Base-by-base conservation (phyloP, 2,797 vertebrate species). In the Cryptoprocta ferox region DNA sequence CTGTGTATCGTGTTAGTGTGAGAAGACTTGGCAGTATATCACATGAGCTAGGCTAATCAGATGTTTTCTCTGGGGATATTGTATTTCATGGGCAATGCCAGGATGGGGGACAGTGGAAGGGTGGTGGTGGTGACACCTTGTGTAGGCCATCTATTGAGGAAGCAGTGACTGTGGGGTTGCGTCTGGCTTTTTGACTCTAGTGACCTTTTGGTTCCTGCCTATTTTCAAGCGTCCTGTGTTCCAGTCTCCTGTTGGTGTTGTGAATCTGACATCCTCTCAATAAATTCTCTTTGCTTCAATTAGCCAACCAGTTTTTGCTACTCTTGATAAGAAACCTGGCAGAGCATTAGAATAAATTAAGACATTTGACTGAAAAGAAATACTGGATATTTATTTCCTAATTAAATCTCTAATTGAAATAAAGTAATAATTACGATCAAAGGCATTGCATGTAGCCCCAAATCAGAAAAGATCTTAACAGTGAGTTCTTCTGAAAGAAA, bases 261-360 rank as follows among this genome's bases (percentile, higher is more conserved):
- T 10, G 18, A 88, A n/a, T 42, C 81, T 66, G 26, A 42, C 7
- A 12, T 2, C n/a, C 48, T 71, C 76, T 84, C 71, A 87, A 70
- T 35, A 94, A 75, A 61, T 80, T 95, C 73, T 63, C 63, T 86
- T 48, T 39, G n/a, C 70, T 83, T 86, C 85, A 79, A 87, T 39
- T 68, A 93, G 45, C n/a, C 83, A 30, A 12, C 59, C 56, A 19
- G 42, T 84, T 92, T 94, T 92, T 94, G 80, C 26, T 26, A 82
- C 37, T 82, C 86, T 61, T 92, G 85, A 53, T 88, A 89, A 88
- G 89, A 85, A 96, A 65, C 50, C 65, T 90, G 76, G 85, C 48
- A 87, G 70, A 80, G 76, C 48, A 35, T 79, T 39, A 87, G 48
- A 63, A 87, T 87, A 95, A 93, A 86, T 48, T 70, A 96, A 95